These are phyloP conservation scores for Drosophila trichaetosa DNA, from an alignment of 2,888 invertebrate species.

Conservation along the genomic window DNA sequence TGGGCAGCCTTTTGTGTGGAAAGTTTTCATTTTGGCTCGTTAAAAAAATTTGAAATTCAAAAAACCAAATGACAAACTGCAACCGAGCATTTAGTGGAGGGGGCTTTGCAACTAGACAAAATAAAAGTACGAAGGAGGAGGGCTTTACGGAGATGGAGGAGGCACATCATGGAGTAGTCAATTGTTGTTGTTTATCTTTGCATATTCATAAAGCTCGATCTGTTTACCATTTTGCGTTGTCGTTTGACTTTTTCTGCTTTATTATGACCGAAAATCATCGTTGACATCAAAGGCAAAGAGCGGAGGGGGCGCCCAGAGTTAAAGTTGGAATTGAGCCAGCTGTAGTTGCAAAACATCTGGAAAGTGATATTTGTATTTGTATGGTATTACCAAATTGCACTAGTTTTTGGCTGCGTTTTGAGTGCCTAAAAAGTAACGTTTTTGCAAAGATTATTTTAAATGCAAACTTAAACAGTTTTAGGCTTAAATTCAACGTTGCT, in stretches of 20 bases:
- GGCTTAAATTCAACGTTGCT: not conserved
- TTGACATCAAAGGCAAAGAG: slow-evolving; percentile 45
- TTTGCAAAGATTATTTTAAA: not conserved
- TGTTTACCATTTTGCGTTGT: slow-evolving; percentile 73
- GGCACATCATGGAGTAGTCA: slow-evolving; percentile 13
- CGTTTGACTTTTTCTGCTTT: slow-evolving; percentile 71
- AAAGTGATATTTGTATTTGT: slow-evolving; percentile 58
- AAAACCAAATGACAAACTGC: slow-evolving; percentile 49
- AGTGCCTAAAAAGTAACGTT: not conserved
- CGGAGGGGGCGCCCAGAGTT: not conserved
- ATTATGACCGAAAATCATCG: slow-evolving; percentile 56
- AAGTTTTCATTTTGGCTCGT: slow-evolving; percentile 80
- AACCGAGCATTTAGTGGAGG: slow-evolving; percentile 9
- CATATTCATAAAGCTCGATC: slow-evolving; percentile 80
- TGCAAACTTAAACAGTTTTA: not conserved
- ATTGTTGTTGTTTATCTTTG: slow-evolving; percentile 74
- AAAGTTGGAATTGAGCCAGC: slow-evolving; percentile 43
- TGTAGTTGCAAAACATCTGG: slow-evolving; percentile 65
- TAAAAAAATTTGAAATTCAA: slow-evolving; percentile 74
- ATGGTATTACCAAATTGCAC: slow-evolving; percentile 59
- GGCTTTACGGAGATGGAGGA: not conserved
- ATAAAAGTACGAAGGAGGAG: slow-evolving; percentile 5
- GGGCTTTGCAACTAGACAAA: slow-evolving; percentile 13
- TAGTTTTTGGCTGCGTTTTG: slow-evolving; percentile 13
- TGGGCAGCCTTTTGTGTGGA: slow-evolving; percentile 74